A percentile compares a stretch with the other conserved stretches of the same genome.
Conservation (phyloP, 2,888 invertebrate genomes). For the Exocentrus adspersus region DNA sequence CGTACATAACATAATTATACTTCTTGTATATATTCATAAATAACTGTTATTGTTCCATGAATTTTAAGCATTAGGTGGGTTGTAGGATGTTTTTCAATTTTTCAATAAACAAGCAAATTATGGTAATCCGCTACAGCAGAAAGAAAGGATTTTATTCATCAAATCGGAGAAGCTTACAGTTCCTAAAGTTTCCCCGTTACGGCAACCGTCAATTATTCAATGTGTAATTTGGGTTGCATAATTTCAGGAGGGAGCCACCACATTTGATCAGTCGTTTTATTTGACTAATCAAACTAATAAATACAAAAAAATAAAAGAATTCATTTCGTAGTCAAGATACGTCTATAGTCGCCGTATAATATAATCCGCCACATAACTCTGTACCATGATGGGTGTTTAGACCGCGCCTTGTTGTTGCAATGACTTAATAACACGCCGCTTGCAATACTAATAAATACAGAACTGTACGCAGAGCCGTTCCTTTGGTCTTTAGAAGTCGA, state of each 20-base stretch:
- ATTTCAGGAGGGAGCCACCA: too few relatives aligned
- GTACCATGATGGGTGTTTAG: conserved; percentile 18
- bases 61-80: not conserved
- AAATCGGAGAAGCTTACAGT: too few relatives aligned
- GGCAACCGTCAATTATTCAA: too few relatives aligned
- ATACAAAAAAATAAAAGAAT: not conserved
- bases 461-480: conserved; percentile 2
- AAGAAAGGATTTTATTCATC: too few relatives aligned
- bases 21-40: too few relatives aligned
- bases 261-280: too few relatives aligned
- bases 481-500: not conserved
- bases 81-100: too few relatives aligned
- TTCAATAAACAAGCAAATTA: too few relatives aligned
- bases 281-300: not conserved
- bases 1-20: not conserved
- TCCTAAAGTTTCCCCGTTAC: too few relatives aligned
- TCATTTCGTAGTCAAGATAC: conserved; percentile 20
- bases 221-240: too few relatives aligned
- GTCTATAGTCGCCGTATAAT: conserved; percentile 16
- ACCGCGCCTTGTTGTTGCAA: conserved; percentile 37
- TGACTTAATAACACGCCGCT: conserved; percentile 36
- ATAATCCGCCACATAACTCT: conserved; percentile 12
- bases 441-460: conserved; percentile 31
- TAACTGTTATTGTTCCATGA: too few relatives aligned
- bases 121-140: too few relatives aligned